Base-by-base conservation (phyloP, 2,797 vertebrate genomes). In the Smutsia temminckii region DNA sequence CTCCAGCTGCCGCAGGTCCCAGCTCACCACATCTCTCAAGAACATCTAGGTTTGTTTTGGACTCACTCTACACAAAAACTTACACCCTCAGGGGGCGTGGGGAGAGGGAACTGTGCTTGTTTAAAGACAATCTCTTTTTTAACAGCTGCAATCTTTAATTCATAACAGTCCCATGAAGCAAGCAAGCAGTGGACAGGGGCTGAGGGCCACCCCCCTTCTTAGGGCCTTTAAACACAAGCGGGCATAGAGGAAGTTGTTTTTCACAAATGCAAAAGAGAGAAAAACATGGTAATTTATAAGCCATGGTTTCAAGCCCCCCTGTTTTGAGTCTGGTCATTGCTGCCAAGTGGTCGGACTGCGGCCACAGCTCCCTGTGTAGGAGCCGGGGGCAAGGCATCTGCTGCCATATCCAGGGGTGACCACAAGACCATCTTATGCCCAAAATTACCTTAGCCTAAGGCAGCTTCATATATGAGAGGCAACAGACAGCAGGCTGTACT, bases 41-140 rank as follows among this genome's bases (percentile, higher is more conserved):
- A 96, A 92, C 95, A 68, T 9, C 72, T 94, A 95, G 98, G 96
- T 97, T 98, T 97, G 94, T 51, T 25, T 94, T 97, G 98, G 95
- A 97, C 97, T 93, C 68, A 93, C 94, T 8, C 75, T 32, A 97
- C 34, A 12, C 90, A 66, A 77, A 96, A 57, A 29, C 89, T 91
- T 78, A 91, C 81, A 94, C 89, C 81, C 95, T 77, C 46, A 1
- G 29, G 79, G 63, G 71, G 68, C 42, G 42, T 0, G 17, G 46
- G 55, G 66, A 92, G 61, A 63, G 32, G 64, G 72, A 91, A 53
- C 53, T 12, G 51, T 10, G 69, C 74, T 96, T 96, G 69, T 93
- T 97, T 91, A 85, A 95, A 94, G 93, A 94, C 42, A 0, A 92
- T 61, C 92, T 85, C 89, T 95, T 93, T 46, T 97, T 94, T 61